A percentile compares a stretch with the other conserved stretches of the same genome.
Evolutionary conservation across 2,113 vertebrate species (phyloP).

Genomic region (Vanacampus margaritifer): DNA sequence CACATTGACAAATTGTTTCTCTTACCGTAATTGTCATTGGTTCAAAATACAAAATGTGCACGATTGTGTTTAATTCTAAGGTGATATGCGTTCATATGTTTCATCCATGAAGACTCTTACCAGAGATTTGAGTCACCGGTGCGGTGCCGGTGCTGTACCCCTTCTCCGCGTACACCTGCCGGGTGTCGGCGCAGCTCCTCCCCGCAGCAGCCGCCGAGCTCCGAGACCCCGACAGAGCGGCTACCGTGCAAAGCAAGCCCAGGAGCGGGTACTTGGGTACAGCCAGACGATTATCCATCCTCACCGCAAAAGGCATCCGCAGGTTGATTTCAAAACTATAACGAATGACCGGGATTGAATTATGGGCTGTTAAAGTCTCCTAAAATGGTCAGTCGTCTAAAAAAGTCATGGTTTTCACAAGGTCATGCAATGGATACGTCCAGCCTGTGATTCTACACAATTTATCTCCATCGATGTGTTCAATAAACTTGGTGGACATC

Average conservation of each 20-base stretch:
- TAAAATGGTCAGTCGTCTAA: conserved; percentile 27
- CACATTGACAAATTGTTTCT: not conserved
- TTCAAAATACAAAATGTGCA: not conserved
- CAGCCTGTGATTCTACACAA: conserved; percentile 22
- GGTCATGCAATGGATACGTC: conserved; percentile 6
- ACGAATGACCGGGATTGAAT: not conserved
- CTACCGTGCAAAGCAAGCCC: conserved; percentile 44
- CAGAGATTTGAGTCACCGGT: conserved; percentile 80
- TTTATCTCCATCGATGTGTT: conserved; percentile 36
- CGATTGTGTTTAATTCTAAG: not conserved
- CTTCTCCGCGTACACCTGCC: conserved; percentile 80
- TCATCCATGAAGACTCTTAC: conserved; percentile 60
- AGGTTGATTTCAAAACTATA: conserved; percentile 5
- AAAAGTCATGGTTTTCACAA: conserved; percentile 30
- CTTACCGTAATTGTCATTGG: not conserved
- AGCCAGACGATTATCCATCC: conserved; percentile 39
- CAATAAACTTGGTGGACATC: conserved; percentile 21
- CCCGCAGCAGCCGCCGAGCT: conserved; percentile 65
- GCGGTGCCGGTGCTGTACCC: conserved; percentile 80
- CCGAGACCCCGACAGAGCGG: conserved; percentile 41
- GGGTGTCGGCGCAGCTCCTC: conserved; percentile 80
- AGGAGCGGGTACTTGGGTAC: conserved; percentile 36
- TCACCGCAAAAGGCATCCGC: conserved; percentile 11
- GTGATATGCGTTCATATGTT: not conserved
- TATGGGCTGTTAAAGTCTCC: conserved; percentile 8